These are phyloP conservation scores for Caenorhabditis briggsae DNA, from an alignment of 1,140 invertebrate genomes.

Conservation along the genomic window DNA sequence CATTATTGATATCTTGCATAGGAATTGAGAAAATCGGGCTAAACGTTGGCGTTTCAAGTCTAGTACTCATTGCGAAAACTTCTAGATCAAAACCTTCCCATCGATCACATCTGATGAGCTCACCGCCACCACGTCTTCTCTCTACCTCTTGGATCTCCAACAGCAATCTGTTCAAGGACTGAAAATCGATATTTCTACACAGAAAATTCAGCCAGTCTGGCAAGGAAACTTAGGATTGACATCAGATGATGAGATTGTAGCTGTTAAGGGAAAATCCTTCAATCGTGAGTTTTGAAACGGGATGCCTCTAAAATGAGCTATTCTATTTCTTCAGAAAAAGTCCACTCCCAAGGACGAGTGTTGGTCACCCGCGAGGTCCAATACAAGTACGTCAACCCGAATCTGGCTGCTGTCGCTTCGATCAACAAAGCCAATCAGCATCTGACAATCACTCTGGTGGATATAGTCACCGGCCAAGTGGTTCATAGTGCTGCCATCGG, in stretches of 20 bases:
- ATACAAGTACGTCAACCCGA: slow-evolving; percentile 98
- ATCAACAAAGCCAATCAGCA: slow-evolving; percentile 42
- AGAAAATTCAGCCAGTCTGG: slow-evolving; percentile 63
- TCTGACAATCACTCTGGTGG: slow-evolving; percentile 85
- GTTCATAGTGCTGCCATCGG: slow-evolving; percentile 80
- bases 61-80: slow-evolving; percentile 22
- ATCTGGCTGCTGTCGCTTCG: slow-evolving; percentile 83
- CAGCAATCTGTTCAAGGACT: slow-evolving; percentile 14
- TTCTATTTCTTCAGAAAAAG: slow-evolving; percentile 82
- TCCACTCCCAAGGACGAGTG: slow-evolving; percentile 95
- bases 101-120: slow-evolving; percentile 30
- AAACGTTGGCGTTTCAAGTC: too few relatives aligned
- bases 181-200: slow-evolving; percentile 57
- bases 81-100: slow-evolving; percentile 43
- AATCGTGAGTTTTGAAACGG: slow-evolving; percentile 64
- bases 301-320: neutral
- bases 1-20: too few relatives aligned
- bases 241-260: slow-evolving; percentile 69
- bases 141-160: slow-evolving; percentile 40
- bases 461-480: slow-evolving; percentile 87
- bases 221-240: slow-evolving; percentile 67
- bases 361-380: slow-evolving; percentile 93
- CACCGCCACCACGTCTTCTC: neutral
- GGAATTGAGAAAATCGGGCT: too few relatives aligned
- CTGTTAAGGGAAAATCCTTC: slow-evolving; percentile 69